A percentile compares a stretch with the other conserved stretches of the same genome.
Conservation (phyloP, 2,113 vertebrate genomes). For the Eulemur macaco region DNA sequence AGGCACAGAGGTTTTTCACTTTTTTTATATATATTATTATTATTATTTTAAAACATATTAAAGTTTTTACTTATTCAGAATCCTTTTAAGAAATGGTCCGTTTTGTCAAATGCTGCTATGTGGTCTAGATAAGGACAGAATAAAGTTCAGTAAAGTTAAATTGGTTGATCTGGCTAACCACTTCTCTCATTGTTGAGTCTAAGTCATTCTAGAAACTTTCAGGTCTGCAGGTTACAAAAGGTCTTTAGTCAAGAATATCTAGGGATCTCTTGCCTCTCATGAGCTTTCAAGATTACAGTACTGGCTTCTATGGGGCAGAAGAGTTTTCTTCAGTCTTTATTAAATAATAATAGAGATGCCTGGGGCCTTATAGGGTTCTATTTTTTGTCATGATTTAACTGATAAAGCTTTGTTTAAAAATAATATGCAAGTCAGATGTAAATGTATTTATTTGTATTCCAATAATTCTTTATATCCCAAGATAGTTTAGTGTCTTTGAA, state of each 20-base stretch:
- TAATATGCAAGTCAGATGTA: neutral
- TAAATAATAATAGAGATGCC: neutral
- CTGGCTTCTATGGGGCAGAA: neutral
- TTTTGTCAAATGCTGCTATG: neutral
- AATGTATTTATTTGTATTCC: neutral
- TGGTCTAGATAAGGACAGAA: neutral
- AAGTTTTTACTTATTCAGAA: constrained; percentile 14
- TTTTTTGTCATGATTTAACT: neutral
- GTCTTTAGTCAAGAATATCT: neutral
- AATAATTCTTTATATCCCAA: neutral
- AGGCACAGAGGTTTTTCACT: neutral
- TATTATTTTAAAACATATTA: neutral
- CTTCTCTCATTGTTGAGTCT: neutral
- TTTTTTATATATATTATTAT: neutral
- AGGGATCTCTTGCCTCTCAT: neutral
- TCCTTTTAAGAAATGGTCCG: neutral
- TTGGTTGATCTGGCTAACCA: neutral
- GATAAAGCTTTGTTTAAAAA: neutral
- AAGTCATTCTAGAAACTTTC: neutral
- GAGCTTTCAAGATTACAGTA: neutral
- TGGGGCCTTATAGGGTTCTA: neutral
- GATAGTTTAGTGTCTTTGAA: neutral
- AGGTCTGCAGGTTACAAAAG: neutral
- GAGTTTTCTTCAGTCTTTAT: neutral
- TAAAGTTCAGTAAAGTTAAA: neutral